Evolutionary conservation across 2,888 invertebrate species (phyloP).

Genomic region (Physocephala rufipes): DNA sequence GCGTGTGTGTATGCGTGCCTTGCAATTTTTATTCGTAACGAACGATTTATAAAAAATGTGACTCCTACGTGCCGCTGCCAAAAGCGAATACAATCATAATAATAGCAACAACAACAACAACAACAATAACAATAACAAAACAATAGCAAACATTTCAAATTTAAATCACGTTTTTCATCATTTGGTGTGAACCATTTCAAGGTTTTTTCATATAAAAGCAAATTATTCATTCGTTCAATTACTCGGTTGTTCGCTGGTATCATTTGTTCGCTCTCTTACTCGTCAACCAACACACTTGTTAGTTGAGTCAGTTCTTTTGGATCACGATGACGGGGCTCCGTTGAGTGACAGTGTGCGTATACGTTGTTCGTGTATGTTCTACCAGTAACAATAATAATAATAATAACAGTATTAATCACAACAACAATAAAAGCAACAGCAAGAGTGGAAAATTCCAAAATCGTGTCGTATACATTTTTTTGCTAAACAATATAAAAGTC

Average conservation of each 20-base stretch:
- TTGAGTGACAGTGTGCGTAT: conserved; percentile 16
- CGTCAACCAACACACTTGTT: conserved; percentile 6
- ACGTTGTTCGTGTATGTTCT: conserved; percentile 27
- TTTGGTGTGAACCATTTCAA: conserved; percentile 37
- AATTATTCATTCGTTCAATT: neutral
- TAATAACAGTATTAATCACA: neutral
- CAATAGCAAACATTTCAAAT: conserved; percentile 24
- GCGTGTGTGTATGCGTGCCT: conserved; percentile 31
- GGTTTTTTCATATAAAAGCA: conserved; percentile 28
- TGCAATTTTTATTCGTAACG: conserved; percentile 15
- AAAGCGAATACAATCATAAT: too few species aligned
- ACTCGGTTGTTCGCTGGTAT: too few species aligned
- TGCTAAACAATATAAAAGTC: conserved; percentile 45
- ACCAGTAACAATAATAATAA: conserved; percentile 23
- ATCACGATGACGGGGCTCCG: conserved; percentile 28
- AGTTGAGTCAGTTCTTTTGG: conserved; percentile 3
- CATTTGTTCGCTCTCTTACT: too few species aligned
- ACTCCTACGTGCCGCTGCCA: conserved; percentile 28
- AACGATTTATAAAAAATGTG: conserved; percentile 10
- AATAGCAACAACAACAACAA: conserved; percentile 24
- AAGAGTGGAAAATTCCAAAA: conserved; percentile 50
- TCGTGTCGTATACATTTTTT: conserved; percentile 18
- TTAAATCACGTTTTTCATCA: conserved; percentile 44
- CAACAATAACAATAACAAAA: conserved; percentile 33
- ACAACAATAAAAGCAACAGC: conserved; percentile 25